phyloP scores from a whole-genome alignment of 1,140 invertebrate genomes.

The Drosophila guanche region DNA sequence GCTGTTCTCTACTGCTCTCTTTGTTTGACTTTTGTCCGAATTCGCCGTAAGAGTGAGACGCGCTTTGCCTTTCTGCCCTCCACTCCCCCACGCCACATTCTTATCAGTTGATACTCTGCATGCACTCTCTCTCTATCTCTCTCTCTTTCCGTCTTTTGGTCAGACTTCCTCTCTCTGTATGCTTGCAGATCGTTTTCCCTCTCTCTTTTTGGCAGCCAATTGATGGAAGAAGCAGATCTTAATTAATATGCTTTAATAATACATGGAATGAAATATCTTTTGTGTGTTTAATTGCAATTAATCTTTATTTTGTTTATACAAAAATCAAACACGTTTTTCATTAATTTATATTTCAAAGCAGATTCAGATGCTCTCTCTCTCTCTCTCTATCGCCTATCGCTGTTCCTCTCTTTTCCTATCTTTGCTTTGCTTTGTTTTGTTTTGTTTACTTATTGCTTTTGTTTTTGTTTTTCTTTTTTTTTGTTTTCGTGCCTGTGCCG shows the following conservation, averaged over 20 bases:
- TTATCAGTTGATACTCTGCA: conserved; percentile 52
- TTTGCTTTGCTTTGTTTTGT: conserved; percentile 16
- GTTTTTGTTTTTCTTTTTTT: conserved; percentile 27
- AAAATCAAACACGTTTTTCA: conserved; percentile 53
- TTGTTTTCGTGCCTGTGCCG: conserved; percentile 34
- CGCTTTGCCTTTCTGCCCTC: conserved; percentile 34
- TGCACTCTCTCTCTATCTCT: conserved; percentile 2
- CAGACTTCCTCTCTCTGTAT: not conserved
- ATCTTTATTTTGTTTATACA: conserved; percentile 49
- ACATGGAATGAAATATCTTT: conserved; percentile 9
- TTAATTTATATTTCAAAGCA: conserved; percentile 42
- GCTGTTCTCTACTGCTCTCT: not conserved
- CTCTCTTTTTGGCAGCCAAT: conserved; percentile 10
- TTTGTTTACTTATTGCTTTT: conserved; percentile 70
- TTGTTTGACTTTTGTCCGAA: conserved; percentile 20
- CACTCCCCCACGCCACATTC: not conserved
- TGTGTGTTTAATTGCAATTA: conserved; percentile 30
- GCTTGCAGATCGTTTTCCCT: conserved; percentile 5
- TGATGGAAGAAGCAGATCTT: conserved; percentile 25
- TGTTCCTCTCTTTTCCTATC: not conserved
- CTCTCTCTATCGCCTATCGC: conserved; percentile 10
- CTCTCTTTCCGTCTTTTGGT: not conserved
- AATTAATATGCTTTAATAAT: conserved; percentile 53
- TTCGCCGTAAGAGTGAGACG: conserved; percentile 69
- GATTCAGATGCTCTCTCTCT: conserved; percentile 1